phyloP scores from a whole-genome alignment of 1,140 invertebrate genomes.

The Drosophila dunni region DNA sequence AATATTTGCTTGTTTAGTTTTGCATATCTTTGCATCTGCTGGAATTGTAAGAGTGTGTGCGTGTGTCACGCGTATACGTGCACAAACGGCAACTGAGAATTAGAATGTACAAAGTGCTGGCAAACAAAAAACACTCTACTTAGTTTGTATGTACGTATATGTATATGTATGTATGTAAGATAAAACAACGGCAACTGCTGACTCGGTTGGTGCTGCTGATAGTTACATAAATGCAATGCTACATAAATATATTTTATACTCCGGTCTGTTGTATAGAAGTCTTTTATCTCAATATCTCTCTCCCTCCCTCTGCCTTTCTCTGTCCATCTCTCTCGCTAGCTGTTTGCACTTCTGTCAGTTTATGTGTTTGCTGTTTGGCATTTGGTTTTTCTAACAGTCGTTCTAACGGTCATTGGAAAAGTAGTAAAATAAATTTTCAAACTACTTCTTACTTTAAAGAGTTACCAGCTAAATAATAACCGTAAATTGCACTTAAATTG shows the following conservation, averaged over 20 bases:
- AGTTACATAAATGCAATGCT: slow-evolving; percentile 68
- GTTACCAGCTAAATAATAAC: slow-evolving; percentile 17
- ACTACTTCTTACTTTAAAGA: slow-evolving; percentile 23
- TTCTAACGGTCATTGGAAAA: slow-evolving; percentile 55
- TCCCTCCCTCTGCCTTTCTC: slow-evolving; percentile 36
- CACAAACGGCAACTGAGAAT: slow-evolving; percentile 4
- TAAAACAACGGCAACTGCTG: slow-evolving; percentile 37
- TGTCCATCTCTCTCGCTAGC: neutral
- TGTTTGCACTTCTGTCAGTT: slow-evolving; percentile 8
- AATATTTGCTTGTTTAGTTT: slow-evolving; percentile 82
- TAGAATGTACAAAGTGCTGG: slow-evolving; percentile 13
- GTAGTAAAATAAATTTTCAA: slow-evolving; percentile 75
- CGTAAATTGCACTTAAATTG: slow-evolving; percentile 28
- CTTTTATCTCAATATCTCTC: too few species aligned
- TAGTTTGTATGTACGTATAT: neutral
- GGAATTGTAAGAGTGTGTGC: slow-evolving; percentile 3
- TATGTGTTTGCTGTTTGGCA: slow-evolving; percentile 56
- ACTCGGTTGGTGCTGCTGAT: slow-evolving; percentile 46
- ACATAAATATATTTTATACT: slow-evolving; percentile 80
- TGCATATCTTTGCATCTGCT: slow-evolving; percentile 77
- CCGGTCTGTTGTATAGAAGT: slow-evolving; percentile 59
- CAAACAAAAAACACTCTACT: slow-evolving; percentile 48
- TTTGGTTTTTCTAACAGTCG: slow-evolving; percentile 62
- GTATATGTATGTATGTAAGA: slow-evolving; percentile 28
- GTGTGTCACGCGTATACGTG: neutral